Evolutionary conservation across 1,140 invertebrate genomes (phyloP).

Genomic region (Penaeus japonicus): DNA sequence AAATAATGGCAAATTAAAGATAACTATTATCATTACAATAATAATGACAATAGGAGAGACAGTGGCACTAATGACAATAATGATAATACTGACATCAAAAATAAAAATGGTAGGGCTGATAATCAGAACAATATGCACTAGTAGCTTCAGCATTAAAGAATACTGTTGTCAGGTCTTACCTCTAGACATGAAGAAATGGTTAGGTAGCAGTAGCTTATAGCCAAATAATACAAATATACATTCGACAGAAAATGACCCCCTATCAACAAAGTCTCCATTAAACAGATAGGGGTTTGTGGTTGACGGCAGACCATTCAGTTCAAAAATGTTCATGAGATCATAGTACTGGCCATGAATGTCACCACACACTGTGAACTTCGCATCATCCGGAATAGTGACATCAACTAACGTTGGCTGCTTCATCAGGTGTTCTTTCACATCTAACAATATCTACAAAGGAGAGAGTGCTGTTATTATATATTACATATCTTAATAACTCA

Average conservation of each 20-base stretch:
- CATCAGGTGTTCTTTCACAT: slow-evolving; percentile 86
- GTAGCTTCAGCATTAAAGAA: no score
- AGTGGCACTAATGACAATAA: no score
- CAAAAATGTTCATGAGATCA: slow-evolving; percentile 97
- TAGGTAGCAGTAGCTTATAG: slow-evolving; percentile 95
- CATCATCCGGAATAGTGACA: slow-evolving; percentile 82
- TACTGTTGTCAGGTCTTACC: slow-evolving; percentile 70
- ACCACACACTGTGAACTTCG: slow-evolving; percentile 99
- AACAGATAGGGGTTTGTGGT: slow-evolving; percentile 96
- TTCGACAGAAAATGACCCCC: slow-evolving; percentile 99
- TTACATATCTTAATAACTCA: slow-evolving; percentile 19
- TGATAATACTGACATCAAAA: no score
- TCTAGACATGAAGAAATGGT: slow-evolving; percentile 97
- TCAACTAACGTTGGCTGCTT: slow-evolving; percentile 88
- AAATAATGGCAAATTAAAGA: no score
- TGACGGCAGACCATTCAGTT: slow-evolving; percentile 94
- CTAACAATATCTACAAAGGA: slow-evolving; percentile 83
- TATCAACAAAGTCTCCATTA: slow-evolving; percentile 99
- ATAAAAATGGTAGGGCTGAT: no score
- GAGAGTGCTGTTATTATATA: background rate
- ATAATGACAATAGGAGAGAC: no score
- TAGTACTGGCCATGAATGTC: slow-evolving; percentile 99
- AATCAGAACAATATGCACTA: no score
- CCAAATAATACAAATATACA: slow-evolving; percentile 98
- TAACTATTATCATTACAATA: no score